A percentile compares a stretch with the other conserved stretches of the same genome.
Evolutionary conservation across 2,888 invertebrate genomes (phyloP).

Genomic region (Argyresthia goedartella): DNA sequence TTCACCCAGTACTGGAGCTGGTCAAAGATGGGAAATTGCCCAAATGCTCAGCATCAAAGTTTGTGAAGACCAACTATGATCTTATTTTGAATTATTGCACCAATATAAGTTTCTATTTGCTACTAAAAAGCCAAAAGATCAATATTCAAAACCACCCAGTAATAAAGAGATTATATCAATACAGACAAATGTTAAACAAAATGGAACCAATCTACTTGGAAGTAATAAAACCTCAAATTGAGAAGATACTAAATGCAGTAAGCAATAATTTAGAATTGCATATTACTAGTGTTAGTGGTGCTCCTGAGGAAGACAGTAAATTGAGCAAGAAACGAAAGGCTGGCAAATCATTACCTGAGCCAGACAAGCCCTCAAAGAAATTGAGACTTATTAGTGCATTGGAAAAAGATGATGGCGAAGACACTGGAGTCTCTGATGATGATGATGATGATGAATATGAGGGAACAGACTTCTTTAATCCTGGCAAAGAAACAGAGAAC

Average conservation of each 20-base stretch:
- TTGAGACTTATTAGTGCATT: slow-evolving; percentile 48
- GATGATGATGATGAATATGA: slow-evolving; percentile 54
- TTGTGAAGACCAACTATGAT: slow-evolving; percentile 78
- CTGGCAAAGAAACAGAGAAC: slow-evolving; percentile 18
- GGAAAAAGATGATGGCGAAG: slow-evolving; percentile 53
- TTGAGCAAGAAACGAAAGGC: slow-evolving; percentile 40
- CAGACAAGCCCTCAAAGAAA: slow-evolving; percentile 40
- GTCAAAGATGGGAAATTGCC: slow-evolving; percentile 73
- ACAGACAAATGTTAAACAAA: slow-evolving; percentile 81
- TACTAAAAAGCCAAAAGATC: slow-evolving; percentile 82
- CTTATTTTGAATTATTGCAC: slow-evolving; percentile 85
- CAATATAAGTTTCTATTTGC: slow-evolving; percentile 88
- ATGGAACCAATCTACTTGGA: slow-evolving; percentile 78
- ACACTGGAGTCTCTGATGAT: slow-evolving; percentile 43
- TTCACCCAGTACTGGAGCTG: slow-evolving; percentile 77
- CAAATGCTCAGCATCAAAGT: slow-evolving; percentile 76
- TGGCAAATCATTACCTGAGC: slow-evolving; percentile 18
- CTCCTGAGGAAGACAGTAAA: slow-evolving; percentile 14
- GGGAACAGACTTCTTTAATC: slow-evolving; percentile 42
- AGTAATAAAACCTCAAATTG: slow-evolving; percentile 76
- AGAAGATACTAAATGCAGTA: slow-evolving; percentile 70
- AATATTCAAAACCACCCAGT: slow-evolving; percentile 90
- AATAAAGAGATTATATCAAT: slow-evolving; percentile 85
- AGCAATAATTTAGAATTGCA: slow-evolving; percentile 47
- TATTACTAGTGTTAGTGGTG: slow-evolving; percentile 23